Evolutionary conservation across 2,113 vertebrate genomes (phyloP).

Genomic region (Tor tambroides): DNA sequence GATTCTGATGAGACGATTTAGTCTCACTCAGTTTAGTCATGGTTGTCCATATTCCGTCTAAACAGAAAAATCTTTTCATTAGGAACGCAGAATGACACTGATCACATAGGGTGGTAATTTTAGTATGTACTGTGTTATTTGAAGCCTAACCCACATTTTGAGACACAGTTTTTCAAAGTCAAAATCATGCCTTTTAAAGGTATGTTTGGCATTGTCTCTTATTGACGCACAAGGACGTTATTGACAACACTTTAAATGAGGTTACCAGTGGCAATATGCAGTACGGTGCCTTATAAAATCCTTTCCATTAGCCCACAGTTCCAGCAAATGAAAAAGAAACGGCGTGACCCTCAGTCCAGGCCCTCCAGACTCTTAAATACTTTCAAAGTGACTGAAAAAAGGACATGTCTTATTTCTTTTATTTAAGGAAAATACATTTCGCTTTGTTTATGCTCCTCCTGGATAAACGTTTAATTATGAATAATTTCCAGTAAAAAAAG

Average conservation of each 20-base stretch:
- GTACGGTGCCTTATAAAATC: constrained; percentile 76
- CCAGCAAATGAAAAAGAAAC: constrained; percentile 65
- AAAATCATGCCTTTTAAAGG: constrained; percentile 21
- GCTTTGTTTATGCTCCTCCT: constrained; percentile 69
- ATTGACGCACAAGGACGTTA: constrained; percentile 74
- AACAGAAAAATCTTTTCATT: constrained; percentile 8
- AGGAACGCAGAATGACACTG: background rate
- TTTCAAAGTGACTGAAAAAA: constrained; percentile 61
- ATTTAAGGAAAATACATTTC: constrained; percentile 64
- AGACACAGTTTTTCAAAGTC: constrained; percentile 21
- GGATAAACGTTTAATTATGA: constrained; percentile 71
- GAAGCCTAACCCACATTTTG: constrained; percentile 37
- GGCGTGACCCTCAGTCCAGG: constrained; percentile 60
- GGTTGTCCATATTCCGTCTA: background rate
- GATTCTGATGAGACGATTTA: background rate
- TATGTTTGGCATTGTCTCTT: constrained; percentile 64
- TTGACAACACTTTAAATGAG: constrained; percentile 76
- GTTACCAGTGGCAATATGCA: constrained; percentile 72
- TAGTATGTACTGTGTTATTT: constrained; percentile 20
- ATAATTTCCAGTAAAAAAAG: constrained; percentile 59
- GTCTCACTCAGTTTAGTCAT: constrained; percentile 30
- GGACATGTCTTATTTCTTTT: constrained; percentile 50
- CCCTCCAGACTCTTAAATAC: constrained; percentile 47
- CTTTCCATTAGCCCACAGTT: constrained; percentile 70
- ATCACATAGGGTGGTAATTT: constrained; percentile 14